Base-by-base conservation (phyloP, 2,797 vertebrate genomes). In the Coracias cyanogaster region DNA sequence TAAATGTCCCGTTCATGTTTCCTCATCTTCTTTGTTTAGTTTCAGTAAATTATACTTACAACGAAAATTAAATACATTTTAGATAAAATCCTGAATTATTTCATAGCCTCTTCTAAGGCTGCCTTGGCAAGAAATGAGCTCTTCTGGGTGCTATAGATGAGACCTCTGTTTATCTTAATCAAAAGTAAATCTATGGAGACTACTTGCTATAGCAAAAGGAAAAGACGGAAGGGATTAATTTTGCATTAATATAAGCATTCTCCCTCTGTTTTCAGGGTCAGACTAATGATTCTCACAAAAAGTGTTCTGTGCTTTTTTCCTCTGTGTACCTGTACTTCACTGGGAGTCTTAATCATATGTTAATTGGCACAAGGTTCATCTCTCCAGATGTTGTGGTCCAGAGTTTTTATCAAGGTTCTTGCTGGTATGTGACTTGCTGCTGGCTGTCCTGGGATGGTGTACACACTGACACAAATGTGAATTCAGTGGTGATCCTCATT, bases 91-190 rank as follows among this genome's bases (percentile, higher is more conserved):
- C 54, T 39, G 62, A 87, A 52, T 67, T 51, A 71, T 88, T 87
- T 91, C 18, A 4, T 57, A 77, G 41, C n/a, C 13, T 15, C 8
- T 80, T 93, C 28, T 35, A 65, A 86, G 66, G 29, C 46, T 93
- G 73, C 24, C 31, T 86, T 96, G 90, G 90, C 58, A 88, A 79
- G 86, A 64, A 94, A 54, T 5, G 1, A 83, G 49, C 61, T 81
- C 79, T 88, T 96, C 49, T 90, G 80, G 61, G 80, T 94, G 77
- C 80, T 82, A 6, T 65, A 95, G 90, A 71, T 96, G 67, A 91
- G 62, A 61, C 60, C 4, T 89, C n/a, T 76, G 12, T 91, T 93
- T 73, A 89, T 90, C 37, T 52, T 90, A 65, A 54, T 94, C 57
- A 80, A 87, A 91, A 85, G 70, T 86, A 83, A 78, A 37, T 72